Percentiles rank a stretch among this genome's conserved stretches.
phyloP scores from a whole-genome alignment of 2,888 invertebrate genomes.

The Polyommatus iphigenia region DNA sequence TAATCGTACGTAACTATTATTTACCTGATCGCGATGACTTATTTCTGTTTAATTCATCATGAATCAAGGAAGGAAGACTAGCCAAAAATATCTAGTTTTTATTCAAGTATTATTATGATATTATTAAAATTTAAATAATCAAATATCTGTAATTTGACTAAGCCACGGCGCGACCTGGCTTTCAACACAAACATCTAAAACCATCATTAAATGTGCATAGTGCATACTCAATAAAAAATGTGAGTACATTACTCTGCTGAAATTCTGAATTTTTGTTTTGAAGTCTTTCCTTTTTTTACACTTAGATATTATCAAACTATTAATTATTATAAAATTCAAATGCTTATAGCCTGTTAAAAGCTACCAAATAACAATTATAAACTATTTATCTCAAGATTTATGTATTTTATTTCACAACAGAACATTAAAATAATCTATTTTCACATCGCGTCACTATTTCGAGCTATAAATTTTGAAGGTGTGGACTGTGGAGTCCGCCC shows the following conservation, averaged over 20 bases:
- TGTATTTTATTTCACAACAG: neutral
- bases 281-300: too few relatives aligned
- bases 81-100: neutral
- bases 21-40: neutral
- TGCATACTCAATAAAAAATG: too few relatives aligned
- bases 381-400: neutral
- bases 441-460: neutral
- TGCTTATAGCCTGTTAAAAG: neutral
- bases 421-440: constrained; percentile 18
- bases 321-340: neutral
- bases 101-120: too few relatives aligned
- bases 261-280: too few relatives aligned
- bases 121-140: too few relatives aligned
- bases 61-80: neutral
- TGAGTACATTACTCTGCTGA: too few relatives aligned
- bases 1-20: constrained; percentile 20
- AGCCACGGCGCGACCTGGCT: too few relatives aligned
- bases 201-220: too few relatives aligned
- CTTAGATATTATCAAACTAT: too few relatives aligned
- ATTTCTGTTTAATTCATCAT: neutral
- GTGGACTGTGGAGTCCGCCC: neutral
- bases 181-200: too few relatives aligned
- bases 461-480: neutral
- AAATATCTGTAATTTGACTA: too few relatives aligned
- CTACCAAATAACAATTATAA: neutral